A percentile compares a stretch with the other conserved stretches of the same genome.
Conservation (phyloP, 2,797 vertebrate genomes). For the Gambusia yucatana region DNA sequence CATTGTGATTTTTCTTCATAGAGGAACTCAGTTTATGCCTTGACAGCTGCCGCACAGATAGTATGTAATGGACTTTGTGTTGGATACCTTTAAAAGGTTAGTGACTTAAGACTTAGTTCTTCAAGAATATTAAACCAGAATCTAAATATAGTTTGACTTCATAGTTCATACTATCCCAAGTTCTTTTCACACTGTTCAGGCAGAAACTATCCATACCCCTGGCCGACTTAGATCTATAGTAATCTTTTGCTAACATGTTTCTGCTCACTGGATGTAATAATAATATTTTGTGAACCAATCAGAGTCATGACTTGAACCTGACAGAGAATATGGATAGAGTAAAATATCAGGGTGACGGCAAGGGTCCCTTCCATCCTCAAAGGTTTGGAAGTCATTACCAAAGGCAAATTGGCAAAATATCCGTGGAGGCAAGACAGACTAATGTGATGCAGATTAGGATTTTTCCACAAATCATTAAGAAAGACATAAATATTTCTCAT, state of each 20-base stretch:
- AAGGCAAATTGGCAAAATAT: not conserved
- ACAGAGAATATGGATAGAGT: not conserved
- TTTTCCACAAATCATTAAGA: not conserved
- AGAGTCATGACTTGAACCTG: not conserved
- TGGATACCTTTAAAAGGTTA: not conserved
- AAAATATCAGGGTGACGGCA: not conserved
- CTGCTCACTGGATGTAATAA: not conserved
- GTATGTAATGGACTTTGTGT: not conserved
- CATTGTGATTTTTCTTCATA: constrained; percentile 23
- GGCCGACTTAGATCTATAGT: not conserved
- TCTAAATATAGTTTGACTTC: not conserved
- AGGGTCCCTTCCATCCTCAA: not conserved
- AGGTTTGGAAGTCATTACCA: not conserved
- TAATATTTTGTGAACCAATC: not conserved
- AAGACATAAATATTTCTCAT: not conserved
- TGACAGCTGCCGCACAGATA: constrained; percentile 12
- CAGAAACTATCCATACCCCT: not conserved
- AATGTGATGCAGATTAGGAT: not conserved
- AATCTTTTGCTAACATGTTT: not conserved
- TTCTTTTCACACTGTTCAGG: not conserved
- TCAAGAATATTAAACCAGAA: not conserved
- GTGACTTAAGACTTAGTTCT: not conserved
- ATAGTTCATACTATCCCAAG: not conserved
- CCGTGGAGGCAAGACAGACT: not conserved
- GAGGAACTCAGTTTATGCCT: constrained; percentile 34